Evolutionary conservation across 1,140 invertebrate species (phyloP).

Genomic region (Cydia splendana): DNA sequence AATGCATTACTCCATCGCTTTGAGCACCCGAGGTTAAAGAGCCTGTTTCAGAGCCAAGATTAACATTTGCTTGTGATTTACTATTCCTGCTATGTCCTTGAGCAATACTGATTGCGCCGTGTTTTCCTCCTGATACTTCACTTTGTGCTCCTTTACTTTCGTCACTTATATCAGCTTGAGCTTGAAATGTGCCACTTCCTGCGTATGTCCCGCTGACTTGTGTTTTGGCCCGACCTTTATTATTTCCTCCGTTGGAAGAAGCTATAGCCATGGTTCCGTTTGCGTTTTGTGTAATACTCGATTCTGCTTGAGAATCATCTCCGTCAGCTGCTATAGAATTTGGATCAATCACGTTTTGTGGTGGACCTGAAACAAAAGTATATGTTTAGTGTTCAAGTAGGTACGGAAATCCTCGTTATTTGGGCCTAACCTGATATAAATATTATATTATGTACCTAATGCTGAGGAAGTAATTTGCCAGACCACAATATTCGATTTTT

Average conservation of each 20-base stretch:
- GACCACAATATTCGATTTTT: too few relatives aligned
- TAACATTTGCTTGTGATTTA: constrained; percentile 88
- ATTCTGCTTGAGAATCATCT: constrained; percentile 88
- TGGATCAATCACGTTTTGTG: constrained; percentile 68
- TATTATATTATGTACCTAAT: too few relatives aligned
- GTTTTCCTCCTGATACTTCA: constrained; percentile 86
- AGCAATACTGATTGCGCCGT: constrained; percentile 86
- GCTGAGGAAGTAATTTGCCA: too few relatives aligned
- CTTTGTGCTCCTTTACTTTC: constrained; percentile 85
- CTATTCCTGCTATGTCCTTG: constrained; percentile 87
- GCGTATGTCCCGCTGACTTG: constrained; percentile 89
- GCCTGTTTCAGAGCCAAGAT: constrained; percentile 86
- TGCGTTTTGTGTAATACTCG: constrained; percentile 83
- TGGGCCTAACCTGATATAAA: too few relatives aligned
- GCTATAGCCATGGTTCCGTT: constrained; percentile 87
- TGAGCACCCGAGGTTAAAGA: constrained; percentile 87
- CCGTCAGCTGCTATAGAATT: constrained; percentile 65
- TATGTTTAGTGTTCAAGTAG: too few relatives aligned
- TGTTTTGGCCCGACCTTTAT: constrained; percentile 86
- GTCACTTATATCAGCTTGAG: constrained; percentile 89
- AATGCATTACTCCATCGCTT: constrained; percentile 86
- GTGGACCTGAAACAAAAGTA: constrained; percentile 50
- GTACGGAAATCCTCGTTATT: too few relatives aligned
- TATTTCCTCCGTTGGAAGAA: constrained; percentile 86
- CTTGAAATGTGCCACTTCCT: constrained; percentile 88